These are phyloP conservation scores for Yponomeuta malinellus DNA, from an alignment of 2,888 invertebrate species.

Conservation along the genomic window DNA sequence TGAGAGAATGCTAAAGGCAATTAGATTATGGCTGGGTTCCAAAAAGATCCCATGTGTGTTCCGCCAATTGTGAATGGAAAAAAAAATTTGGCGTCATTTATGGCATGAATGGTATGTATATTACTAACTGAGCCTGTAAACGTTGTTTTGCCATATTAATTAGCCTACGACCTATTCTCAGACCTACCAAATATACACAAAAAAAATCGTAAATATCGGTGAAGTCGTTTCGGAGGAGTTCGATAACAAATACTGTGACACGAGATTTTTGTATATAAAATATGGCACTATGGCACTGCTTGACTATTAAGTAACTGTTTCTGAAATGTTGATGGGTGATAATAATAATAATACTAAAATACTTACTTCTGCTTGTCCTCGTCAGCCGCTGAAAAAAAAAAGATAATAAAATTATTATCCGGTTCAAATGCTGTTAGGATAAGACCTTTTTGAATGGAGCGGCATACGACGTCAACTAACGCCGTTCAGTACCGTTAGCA, in stretches of 20 bases:
- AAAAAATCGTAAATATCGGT: too few relatives aligned
- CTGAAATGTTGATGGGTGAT: background rate
- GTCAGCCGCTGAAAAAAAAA: slow-evolving; percentile 90
- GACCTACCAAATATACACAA: too few relatives aligned
- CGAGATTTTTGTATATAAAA: too few relatives aligned
- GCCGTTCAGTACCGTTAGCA: too few relatives aligned
- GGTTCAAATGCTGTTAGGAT: too few relatives aligned
- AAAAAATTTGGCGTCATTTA: background rate
- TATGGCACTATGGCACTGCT: background rate
- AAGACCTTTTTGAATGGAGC: too few relatives aligned
- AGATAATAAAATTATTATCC: slow-evolving; percentile 22
- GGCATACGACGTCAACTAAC: too few relatives aligned
- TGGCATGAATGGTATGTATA: background rate
- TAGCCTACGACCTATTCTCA: too few relatives aligned
- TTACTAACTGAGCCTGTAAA: too few relatives aligned
- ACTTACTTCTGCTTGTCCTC: slow-evolving; percentile 97
- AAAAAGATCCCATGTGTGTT: background rate
- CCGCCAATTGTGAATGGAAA: background rate
- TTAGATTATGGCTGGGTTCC: background rate
- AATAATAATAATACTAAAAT: slow-evolving; percentile 62
- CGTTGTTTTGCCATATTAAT: too few relatives aligned
- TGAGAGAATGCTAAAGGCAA: background rate
- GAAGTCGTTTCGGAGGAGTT: too few relatives aligned
- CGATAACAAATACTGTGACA: too few relatives aligned
- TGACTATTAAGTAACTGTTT: background rate